phyloP scores from a whole-genome alignment of 2,888 invertebrate genomes.

The Drosophila mimica region DNA sequence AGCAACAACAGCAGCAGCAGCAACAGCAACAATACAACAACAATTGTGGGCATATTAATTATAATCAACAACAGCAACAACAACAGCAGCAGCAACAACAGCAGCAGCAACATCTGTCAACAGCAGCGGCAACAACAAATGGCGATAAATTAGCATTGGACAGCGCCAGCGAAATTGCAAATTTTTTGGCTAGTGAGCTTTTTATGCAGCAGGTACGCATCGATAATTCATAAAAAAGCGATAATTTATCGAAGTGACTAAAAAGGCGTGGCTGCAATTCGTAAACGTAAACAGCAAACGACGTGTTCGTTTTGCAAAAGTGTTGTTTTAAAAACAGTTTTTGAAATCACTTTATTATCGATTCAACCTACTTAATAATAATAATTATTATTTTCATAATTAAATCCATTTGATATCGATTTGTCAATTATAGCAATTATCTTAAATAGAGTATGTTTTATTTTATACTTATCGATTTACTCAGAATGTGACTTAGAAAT shows the following conservation, averaged over 20 bases:
- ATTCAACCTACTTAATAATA: neutral
- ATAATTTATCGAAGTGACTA: slow-evolving; percentile 27
- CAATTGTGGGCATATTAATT: slow-evolving; percentile 61
- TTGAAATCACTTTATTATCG: neutral
- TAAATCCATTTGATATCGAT: neutral
- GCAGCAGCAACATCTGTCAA: slow-evolving; percentile 15
- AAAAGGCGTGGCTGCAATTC: neutral
- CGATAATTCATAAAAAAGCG: slow-evolving; percentile 18
- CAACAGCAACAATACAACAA: slow-evolving; percentile 45
- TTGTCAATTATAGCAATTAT: neutral
- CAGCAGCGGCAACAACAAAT: slow-evolving; percentile 36
- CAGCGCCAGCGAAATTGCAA: slow-evolving; percentile 92
- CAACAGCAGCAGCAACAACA: slow-evolving; percentile 37
- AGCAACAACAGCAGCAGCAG: slow-evolving; percentile 47
- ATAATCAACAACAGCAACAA: slow-evolving; percentile 57
- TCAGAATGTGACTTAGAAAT: neutral
- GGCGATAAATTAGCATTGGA: slow-evolving; percentile 87
- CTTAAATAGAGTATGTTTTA: neutral
- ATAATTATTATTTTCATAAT: neutral
- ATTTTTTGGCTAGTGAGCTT: slow-evolving; percentile 93
- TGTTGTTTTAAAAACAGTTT: neutral
- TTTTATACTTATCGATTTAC: neutral
- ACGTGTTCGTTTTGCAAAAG: neutral
- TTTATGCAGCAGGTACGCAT: slow-evolving; percentile 92
- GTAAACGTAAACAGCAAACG: neutral